These are phyloP conservation scores for Mirza zaza DNA, from an alignment of 2,113 vertebrate species.

Conservation along the genomic window DNA sequence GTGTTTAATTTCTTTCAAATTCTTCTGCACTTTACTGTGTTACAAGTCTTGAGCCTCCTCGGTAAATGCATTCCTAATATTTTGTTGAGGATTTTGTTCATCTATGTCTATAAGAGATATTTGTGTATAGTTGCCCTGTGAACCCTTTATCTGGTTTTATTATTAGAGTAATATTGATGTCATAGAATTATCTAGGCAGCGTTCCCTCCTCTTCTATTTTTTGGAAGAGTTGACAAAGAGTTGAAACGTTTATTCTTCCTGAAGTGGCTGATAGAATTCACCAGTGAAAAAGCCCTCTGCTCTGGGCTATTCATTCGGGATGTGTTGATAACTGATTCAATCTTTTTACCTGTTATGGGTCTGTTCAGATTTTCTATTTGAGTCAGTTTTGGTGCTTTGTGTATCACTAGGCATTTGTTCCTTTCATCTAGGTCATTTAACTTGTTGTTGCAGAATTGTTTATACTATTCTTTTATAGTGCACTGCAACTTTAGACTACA, in stretches of 20 bases:
- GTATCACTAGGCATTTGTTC: not conserved
- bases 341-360: not conserved
- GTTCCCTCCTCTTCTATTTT: not conserved
- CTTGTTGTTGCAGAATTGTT: not conserved
- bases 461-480: not conserved
- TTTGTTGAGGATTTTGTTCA: not conserved
- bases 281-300: not conserved
- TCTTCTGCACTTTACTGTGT: not conserved
- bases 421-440: not conserved
- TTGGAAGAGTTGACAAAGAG: not conserved
- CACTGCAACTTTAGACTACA: not conserved
- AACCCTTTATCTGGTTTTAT: not conserved
- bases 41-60: not conserved
- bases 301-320: not conserved
- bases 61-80: not conserved
- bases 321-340: not conserved
- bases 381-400: not conserved
- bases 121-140: not conserved
- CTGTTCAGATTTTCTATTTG: not conserved
- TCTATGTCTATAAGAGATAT: not conserved
- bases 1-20: not conserved
- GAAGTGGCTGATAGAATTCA: not conserved
- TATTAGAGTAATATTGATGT: not conserved
- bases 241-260: not conserved
- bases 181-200: not conserved